Base-by-base conservation (phyloP, 2,888 invertebrate genomes). In the Ormyrus thymus region DNA sequence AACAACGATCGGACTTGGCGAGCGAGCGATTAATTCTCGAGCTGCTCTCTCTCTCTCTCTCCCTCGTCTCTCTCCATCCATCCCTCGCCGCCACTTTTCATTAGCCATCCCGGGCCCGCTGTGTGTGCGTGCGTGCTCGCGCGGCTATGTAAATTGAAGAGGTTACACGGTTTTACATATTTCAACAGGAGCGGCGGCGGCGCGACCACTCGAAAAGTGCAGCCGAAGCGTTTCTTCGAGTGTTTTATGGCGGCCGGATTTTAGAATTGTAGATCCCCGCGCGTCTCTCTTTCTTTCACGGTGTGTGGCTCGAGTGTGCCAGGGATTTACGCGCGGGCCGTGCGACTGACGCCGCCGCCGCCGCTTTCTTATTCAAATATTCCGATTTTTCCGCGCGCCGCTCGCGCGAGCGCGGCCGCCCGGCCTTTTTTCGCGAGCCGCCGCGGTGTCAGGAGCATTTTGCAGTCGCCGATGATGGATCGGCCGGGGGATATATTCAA, bases 121-220 rank as follows among this genome's bases (percentile, higher is more conserved):
- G 29, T 29, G 15, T 10, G 13, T 45, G 58, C 43, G 56, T 43
- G 50, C 29, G 53, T n/a, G 56, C 48, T 51, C 61, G 64, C 58
- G 56, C 59, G 72, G 71, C 81, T 81, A 89, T 89, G 89, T 89
- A 90, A 89, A 90, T 89, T 87, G 86, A 88, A 89, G 89, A 89
- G 89, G 88, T 89, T 88, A 89, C 87, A 85, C 86, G 88, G 84
- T 89, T 90, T 90, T 90, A 90, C 89, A 90, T 90, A 90, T 89
- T 89, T 88, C 89, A 89, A 89, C 88, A 87, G 86, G 84, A 84
- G 82, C 78, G 64, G 74, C 72, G 68, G 71, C 78, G 77, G 61
- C 78, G 66, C 78, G 76, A 84, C 80, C 87, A 86, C 89, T 89
- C 85, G 86, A 90, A 89, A 90, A 89, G 86, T 89, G 90, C 90